These are phyloP conservation scores for Falcunculus frontatus DNA, from an alignment of 2,113 vertebrate species.

Conservation along the genomic window DNA sequence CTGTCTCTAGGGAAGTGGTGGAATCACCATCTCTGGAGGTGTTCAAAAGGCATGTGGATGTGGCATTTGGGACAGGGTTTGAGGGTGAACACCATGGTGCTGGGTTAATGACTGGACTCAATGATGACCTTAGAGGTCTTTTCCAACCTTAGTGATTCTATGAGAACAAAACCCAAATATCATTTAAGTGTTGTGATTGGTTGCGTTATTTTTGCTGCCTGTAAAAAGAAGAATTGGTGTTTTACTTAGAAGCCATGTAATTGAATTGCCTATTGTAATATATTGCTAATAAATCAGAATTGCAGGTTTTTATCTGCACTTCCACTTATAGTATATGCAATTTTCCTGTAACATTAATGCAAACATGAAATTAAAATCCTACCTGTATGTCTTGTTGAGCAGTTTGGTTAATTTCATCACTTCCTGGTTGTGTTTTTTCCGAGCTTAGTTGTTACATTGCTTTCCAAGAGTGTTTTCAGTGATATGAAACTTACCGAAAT, in stretches of 20 bases:
- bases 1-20: neutral
- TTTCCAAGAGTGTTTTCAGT: neutral
- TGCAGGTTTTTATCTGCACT: neutral
- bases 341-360: neutral
- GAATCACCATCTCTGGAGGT: neutral
- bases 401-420: neutral
- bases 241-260: neutral
- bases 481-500: neutral
- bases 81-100: neutral
- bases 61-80: neutral
- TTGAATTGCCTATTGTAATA: neutral
- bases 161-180: neutral
- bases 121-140: neutral
- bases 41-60: neutral
- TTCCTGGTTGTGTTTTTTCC: neutral
- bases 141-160: neutral
- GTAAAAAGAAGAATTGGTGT: neutral
- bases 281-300: neutral
- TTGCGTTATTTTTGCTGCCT: neutral
- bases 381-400: neutral
- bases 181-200: neutral
- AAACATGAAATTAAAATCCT: neutral
- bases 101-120: neutral
- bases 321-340: neutral
- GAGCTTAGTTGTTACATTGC: neutral